Conservation (phyloP, 2,113 vertebrate genomes). For the Brachypteracias leptosomus region DNA sequence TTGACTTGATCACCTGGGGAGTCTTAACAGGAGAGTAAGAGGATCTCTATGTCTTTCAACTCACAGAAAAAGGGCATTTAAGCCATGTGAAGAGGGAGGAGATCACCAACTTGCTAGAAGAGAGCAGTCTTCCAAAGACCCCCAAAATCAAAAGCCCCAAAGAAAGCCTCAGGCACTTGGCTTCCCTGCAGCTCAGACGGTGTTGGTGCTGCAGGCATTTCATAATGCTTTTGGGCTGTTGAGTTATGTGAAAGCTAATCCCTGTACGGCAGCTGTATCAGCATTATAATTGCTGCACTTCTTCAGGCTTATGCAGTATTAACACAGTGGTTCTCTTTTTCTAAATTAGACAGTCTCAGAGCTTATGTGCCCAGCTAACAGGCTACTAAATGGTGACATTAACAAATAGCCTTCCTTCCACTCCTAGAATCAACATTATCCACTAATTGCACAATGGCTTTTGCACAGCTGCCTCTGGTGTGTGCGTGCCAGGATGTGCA, state of each 20-base stretch:
- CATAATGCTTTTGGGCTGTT: neutral
- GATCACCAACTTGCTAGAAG: neutral
- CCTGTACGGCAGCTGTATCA: neutral
- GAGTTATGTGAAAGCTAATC: neutral
- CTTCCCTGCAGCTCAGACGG: neutral
- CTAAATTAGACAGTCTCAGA: neutral
- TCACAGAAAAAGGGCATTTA: neutral
- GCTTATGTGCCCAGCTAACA: neutral
- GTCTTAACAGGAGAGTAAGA: neutral
- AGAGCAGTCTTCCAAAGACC: neutral
- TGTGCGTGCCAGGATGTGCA: neutral
- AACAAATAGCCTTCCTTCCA: neutral
- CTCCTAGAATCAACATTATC: neutral
- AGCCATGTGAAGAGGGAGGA: neutral
- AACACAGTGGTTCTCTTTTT: neutral
- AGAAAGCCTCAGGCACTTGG: neutral
- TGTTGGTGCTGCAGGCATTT: neutral
- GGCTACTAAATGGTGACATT: neutral
- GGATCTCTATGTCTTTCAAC: neutral
- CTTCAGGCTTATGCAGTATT: slow-evolving; percentile 14
- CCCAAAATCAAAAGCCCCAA: neutral
- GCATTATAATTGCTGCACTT: neutral
- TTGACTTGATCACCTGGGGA: neutral
- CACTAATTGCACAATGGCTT: neutral
- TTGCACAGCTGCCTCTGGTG: neutral